Evolutionary conservation across 2,797 vertebrate genomes (phyloP).

Genomic region (Columba guinea): DNA sequence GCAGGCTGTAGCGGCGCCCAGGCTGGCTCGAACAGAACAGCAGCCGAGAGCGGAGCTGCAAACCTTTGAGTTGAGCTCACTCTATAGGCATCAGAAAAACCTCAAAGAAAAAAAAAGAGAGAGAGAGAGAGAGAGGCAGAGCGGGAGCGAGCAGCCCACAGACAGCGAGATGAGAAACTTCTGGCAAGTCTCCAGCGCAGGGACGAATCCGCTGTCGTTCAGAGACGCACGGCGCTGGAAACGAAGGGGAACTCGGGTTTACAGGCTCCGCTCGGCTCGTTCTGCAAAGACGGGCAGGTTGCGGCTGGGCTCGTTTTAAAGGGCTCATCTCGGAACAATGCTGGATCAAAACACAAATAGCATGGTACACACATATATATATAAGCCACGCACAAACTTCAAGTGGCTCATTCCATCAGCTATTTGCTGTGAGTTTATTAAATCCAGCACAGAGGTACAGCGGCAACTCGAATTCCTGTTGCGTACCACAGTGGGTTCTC

Average conservation of each 20-base stretch:
- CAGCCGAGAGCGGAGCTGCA: conserved; percentile 53
- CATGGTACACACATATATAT: not conserved
- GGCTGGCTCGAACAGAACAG: conserved; percentile 50
- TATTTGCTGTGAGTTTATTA: conserved; percentile 51
- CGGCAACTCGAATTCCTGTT: conserved; percentile 46
- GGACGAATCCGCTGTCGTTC: conserved; percentile 68
- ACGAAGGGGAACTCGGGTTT: conserved; percentile 68
- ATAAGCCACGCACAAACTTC: conserved; percentile 41
- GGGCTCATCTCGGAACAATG: conserved; percentile 1
- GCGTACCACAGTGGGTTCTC: conserved; percentile 28
- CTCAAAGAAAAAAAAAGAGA: conserved; percentile 37
- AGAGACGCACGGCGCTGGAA: conserved; percentile 55
- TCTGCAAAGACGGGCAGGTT: conserved; percentile 61
- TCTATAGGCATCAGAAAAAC: conserved; percentile 71
- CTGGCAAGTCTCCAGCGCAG: conserved; percentile 78
- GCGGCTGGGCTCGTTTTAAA: conserved; percentile 54
- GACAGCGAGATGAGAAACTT: conserved; percentile 73
- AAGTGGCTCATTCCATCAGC: conserved; percentile 41
- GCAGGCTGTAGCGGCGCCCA: conserved; percentile 49
- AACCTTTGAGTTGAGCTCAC: conserved; percentile 73
- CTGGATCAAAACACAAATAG: not conserved
- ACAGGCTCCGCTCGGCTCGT: conserved; percentile 26
- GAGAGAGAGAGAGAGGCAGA: not conserved
- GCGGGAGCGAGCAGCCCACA: conserved; percentile 63
- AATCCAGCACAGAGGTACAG: conserved; percentile 51